Base-by-base conservation (phyloP, 2,888 invertebrate genomes). In the Odontocerum albicorne region DNA sequence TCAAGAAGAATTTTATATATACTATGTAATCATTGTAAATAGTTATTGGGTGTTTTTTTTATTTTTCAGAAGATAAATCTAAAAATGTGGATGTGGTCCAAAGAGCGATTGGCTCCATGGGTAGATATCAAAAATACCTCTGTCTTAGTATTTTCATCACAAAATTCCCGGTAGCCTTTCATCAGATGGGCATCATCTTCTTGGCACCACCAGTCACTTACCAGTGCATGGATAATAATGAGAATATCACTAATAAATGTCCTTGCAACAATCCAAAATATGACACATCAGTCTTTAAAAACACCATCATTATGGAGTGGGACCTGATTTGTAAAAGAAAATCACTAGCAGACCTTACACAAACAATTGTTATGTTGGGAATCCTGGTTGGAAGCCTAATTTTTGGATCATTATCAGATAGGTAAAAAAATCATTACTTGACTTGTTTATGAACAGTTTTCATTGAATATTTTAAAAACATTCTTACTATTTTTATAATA, bases 241-340 rank as follows among this genome's bases (percentile, higher is more conserved):
- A 19, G 20, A 63, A 65, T 17, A 64, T 64, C 1, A 63, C 63
- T 4, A 68, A 71, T 17, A 66, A 69, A 4, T 86, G 86, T 63
- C 77, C 80, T 1, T 88, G 88, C 64, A 64, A 71, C 0, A 66
- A 75, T 35, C 78, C 84, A 55, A 68, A 75, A 4, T 89, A 83
- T 64, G 82, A 90, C 65, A 83, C 76, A 45, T 81, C 80, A 39
- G 67, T 83, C 55, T 90, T 90, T 66, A 72, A 80, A 2, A 82
- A 83, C 62, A 88, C 88, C 0, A 88, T 90, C 13, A 77, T 82
- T 54, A 85, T 84, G 50, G 83, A 90, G 79, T 92, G 88, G 87
- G 76, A 86, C 67, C 74, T 92, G 58, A 86, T 90, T 17, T 90
- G 90, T 67, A 79, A 80, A 2, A 78, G 72, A 36, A 74, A 75